Percentiles rank a stretch among this genome's conserved stretches.
phyloP scores from a whole-genome alignment of 1,140 invertebrate species.

The Parasteatoda tepidariorum region DNA sequence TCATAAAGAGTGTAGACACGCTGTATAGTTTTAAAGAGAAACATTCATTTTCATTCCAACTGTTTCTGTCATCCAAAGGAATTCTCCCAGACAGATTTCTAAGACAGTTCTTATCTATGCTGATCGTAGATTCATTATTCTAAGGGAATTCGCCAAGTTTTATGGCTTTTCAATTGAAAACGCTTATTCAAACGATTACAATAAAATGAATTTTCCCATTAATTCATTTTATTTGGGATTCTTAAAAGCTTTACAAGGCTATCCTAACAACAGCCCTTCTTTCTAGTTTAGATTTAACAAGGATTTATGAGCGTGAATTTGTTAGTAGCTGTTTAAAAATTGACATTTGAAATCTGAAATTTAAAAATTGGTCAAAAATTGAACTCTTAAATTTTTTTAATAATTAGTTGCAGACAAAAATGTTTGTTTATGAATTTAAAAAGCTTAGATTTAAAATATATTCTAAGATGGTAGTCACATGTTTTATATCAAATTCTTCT shows the following conservation, averaged over 20 bases:
- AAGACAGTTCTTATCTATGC: conserved; percentile 53
- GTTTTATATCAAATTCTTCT: too few relatives aligned
- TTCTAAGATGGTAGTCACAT: too few relatives aligned
- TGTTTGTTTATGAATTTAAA: too few relatives aligned
- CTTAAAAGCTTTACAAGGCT: conserved; percentile 26
- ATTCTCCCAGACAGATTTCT: conserved; percentile 49
- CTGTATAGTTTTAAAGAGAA: conserved; percentile 21
- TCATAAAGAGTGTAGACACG: conserved; percentile 15
- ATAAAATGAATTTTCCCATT: conserved; percentile 41
- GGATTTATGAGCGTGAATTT: too few relatives aligned
- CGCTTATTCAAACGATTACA: conserved; percentile 49
- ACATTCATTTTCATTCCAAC: conserved; percentile 55
- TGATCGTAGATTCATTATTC: conserved; percentile 56
- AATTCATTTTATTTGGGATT: conserved; percentile 54
- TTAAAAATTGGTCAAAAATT: too few relatives aligned
- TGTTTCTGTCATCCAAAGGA: conserved; percentile 50
- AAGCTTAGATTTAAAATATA: too few relatives aligned
- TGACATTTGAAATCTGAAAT: too few relatives aligned
- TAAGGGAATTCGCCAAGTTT: conserved; percentile 32
- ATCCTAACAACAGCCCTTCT: too few relatives aligned
- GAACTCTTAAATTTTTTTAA: too few relatives aligned
- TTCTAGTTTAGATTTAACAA: too few relatives aligned
- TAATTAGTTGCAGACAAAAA: too few relatives aligned
- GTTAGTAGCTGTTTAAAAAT: too few relatives aligned
- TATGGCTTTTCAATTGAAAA: conserved; percentile 58